Conservation (phyloP, 2,113 vertebrate species). For the Onychorhynchus coronatus region DNA sequence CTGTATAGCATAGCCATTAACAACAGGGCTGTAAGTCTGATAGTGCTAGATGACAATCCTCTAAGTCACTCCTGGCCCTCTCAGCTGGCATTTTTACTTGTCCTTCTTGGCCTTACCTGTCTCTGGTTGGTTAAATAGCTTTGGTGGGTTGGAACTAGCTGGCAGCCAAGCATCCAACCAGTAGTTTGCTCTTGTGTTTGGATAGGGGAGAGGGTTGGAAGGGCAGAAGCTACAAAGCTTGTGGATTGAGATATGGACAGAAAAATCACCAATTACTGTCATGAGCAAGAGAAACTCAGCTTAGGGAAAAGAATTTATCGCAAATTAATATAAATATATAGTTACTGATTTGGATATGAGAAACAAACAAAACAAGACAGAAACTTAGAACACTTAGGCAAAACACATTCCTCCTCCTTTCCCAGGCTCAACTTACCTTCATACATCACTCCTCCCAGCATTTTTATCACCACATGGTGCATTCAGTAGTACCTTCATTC, state of each 20-base stretch:
- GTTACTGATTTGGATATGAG: not conserved
- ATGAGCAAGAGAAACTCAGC: not conserved
- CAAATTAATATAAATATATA: not conserved
- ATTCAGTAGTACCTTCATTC: not conserved
- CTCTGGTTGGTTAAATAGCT: not conserved
- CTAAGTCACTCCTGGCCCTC: not conserved
- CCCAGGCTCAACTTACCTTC: not conserved
- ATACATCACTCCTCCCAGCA: not conserved
- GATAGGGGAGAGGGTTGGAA: not conserved
- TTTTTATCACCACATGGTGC: not conserved
- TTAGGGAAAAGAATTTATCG: not conserved
- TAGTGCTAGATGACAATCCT: not conserved
- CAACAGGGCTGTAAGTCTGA: not conserved
- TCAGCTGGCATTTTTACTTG: not conserved
- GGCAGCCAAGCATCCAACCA: not conserved
- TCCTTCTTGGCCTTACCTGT: not conserved
- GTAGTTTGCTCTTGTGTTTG: not conserved
- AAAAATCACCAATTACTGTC: not conserved
- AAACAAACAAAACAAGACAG: not conserved
- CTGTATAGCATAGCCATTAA: not conserved
- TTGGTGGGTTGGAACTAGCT: not conserved
- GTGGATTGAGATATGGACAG: not conserved
- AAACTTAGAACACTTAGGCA: not conserved
- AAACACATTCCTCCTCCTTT: not conserved
- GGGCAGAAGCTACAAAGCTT: not conserved